Evolutionary conservation across 2,888 invertebrate species (phyloP), one percentile per base, ranked within the genome.

Genomic region (Aleiodes alternator): DNA sequence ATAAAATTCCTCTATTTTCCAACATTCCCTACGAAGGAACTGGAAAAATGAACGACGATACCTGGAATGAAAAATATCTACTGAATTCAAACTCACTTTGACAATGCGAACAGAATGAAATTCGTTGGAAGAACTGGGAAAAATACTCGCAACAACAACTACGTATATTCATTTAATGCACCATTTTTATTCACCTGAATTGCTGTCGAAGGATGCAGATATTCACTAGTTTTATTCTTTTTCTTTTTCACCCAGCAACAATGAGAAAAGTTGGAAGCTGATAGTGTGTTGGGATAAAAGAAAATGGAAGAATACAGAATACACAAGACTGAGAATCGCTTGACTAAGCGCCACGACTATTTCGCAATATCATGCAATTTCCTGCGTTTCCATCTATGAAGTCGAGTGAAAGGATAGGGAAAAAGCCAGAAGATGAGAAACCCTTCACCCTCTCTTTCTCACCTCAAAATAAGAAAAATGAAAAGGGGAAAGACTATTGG

Each of bases 341-440:
- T 66, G 55, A 59, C 75, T 71, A 66, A 66, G 71, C 53, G 12
- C 71, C 50, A 16, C 61, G 56, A 72, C 57, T 68, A 76, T 72
- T 76, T 57, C 57, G 71, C 68, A 76, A 76, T 76, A 59, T 76
- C 69, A 72, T 68, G 38, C 72, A 66, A 51, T 76, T 66, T 76
- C 75, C 59, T 69, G 51, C 23, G 61, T 53, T 53, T 61, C 56
- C 57, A 38, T 34, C 31, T 31, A 51, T 61, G 72, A 61, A 50
- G 55, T 66, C 43, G n/a, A 7, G n/a, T 11, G 38, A 73, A 69
- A 66, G 69, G 68, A 70, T 61, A 38, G 56, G 38, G 68, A 55
- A 56, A 69, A 69, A 71, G 68, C 55, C 70, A 76, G 57, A 66
- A 64, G 70, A 57, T 71, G 75, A 66, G 57, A 61, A 9, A 61